Evolutionary conservation across 2,113 vertebrate genomes (phyloP).

Genomic region (Misgurnus mizolepis): DNA sequence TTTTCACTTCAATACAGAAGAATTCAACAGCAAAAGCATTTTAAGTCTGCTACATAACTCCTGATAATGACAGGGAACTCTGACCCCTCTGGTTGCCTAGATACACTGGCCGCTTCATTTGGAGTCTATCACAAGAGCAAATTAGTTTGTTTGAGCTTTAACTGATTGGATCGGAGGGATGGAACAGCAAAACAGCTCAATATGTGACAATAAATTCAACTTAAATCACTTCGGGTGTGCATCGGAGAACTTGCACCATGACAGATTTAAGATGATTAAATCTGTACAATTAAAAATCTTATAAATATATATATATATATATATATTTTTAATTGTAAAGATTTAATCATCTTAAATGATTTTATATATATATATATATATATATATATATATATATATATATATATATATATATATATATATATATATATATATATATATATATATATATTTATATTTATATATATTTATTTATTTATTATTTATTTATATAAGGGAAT

Average conservation of each 20-base stretch:
- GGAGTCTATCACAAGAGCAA: constrained; percentile 63
- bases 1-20: constrained; percentile 22
- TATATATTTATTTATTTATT: too few relatives aligned
- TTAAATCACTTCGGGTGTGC: constrained; percentile 15
- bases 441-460: too few relatives aligned
- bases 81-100: constrained; percentile 47
- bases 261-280: neutral
- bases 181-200: constrained; percentile 55
- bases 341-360: too few relatives aligned
- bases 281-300: too few relatives aligned
- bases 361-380: too few relatives aligned
- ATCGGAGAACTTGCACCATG: neutral
- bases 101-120: constrained; percentile 59
- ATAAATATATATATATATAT: too few relatives aligned
- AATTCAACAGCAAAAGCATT: constrained; percentile 34
- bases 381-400: too few relatives aligned
- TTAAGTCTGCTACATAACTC: constrained; percentile 46
- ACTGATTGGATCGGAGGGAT: constrained; percentile 64
- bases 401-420: too few relatives aligned
- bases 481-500: too few relatives aligned
- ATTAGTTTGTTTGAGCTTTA: constrained; percentile 70
- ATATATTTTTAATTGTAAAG: too few relatives aligned
- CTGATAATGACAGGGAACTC: constrained; percentile 33
- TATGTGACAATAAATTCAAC: constrained; percentile 49
- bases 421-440: too few relatives aligned